Evolutionary conservation across 2,113 vertebrate species (phyloP), one percentile per base, ranked within the genome.

Genomic region (Campylorhamphus procurvoides): DNA sequence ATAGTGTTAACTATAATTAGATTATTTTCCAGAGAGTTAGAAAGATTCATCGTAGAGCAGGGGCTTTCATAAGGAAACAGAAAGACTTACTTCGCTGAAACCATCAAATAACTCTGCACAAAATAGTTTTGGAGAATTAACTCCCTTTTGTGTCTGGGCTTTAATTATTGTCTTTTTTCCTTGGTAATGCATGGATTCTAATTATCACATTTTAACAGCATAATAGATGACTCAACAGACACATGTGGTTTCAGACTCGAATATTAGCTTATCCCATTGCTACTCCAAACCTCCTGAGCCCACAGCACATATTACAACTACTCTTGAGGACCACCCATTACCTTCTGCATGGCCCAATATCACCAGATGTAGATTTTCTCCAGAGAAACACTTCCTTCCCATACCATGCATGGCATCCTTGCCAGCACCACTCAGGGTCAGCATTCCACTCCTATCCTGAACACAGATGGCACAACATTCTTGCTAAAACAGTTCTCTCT

Each of bases 1-100:
- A 92, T 40, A 72, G 53, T 64, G 90, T 89, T 95, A 94, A 90
- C 60, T 62, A 74, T 95, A 94, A 96, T 84, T 92, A 93, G 93
- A 92, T 96, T 81, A 89, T 79, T 93, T 96, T 90, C 92, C 80
- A 93, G 81, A 82, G 74, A 87, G 52, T 83, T 94, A 7, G 16
- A 67, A 88, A 88, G 86, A 95, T 64, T 55, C 73, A 46, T 81
- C 81, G 68, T 52, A 75, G 59, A 89, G 44, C 25, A 56, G 28
- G 23, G 40, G 40, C 64, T 94, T 93, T 82, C 52, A 62, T 47
- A 79, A 72, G 22, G 71, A 95, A 94, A 37, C 23, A 87, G 84
- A 86, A 95, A 69, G 42, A 77, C 78, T 85, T 74, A 77, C 64
- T 86, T 90, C 86, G 37, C 84, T 82, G 67, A 93, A 89, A 86